Conservation (phyloP, 1,140 invertebrate species). For the Ostrea edulis region DNA sequence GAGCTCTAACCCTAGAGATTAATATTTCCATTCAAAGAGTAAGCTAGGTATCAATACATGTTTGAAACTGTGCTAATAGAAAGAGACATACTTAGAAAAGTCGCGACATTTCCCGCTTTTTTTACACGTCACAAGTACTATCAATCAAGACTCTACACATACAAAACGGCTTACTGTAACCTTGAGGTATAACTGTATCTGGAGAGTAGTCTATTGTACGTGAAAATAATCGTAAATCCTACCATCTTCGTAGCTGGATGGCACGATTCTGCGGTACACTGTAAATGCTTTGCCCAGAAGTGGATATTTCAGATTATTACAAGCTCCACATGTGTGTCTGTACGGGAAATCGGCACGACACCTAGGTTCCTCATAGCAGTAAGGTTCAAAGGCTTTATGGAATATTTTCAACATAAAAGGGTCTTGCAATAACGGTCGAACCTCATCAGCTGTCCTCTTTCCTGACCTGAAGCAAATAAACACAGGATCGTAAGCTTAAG, state of each 20-base stretch:
- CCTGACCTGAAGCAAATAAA: background rate
- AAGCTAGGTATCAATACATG: no score
- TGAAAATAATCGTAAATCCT: background rate
- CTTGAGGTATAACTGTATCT: no score
- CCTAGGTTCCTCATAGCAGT: background rate
- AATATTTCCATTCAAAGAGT: no score
- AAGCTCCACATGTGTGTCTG: background rate
- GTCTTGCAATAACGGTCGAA: background rate
- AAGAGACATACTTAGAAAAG: no score
- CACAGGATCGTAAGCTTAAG: background rate
- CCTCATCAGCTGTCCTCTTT: slow-evolving; percentile 6
- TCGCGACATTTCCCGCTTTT: no score
- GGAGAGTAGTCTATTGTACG: no score
- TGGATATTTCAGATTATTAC: slow-evolving; percentile 12
- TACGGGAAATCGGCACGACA: background rate
- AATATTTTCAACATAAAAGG: background rate
- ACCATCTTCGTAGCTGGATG: slow-evolving; percentile 13
- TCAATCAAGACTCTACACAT: no score
- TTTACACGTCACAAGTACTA: no score
- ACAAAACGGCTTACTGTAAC: no score
- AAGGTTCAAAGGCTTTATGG: background rate
- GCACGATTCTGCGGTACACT: background rate
- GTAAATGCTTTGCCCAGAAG: slow-evolving; percentile 4
- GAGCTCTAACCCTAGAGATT: no score
- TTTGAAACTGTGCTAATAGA: no score